Evolutionary conservation across 2,113 vertebrate genomes (phyloP).

Genomic region (Neomonachus schauinslandi): DNA sequence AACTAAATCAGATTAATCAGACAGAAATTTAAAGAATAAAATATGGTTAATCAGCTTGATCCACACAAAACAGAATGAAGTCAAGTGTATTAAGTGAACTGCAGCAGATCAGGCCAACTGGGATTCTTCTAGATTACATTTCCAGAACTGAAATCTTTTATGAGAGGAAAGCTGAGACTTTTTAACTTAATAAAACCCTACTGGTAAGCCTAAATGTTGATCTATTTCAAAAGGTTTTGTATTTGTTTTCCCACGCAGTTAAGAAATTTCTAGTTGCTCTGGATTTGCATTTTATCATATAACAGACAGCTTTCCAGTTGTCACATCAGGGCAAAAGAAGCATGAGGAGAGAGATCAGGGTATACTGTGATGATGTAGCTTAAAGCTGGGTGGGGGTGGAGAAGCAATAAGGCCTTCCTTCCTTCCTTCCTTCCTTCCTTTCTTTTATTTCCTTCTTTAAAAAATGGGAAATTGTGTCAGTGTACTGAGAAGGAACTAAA

Average conservation of each 20-base stretch:
- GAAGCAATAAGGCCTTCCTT: not conserved
- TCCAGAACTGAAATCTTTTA: not conserved
- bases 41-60: not conserved
- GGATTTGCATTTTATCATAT: not conserved
- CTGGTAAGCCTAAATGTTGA: not conserved
- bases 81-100: not conserved
- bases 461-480: not conserved
- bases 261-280: not conserved
- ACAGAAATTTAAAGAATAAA: conserved; percentile 34
- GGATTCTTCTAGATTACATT: not conserved
- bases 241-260: not conserved
- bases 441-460: not conserved
- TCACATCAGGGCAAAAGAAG: not conserved
- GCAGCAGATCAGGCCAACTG: not conserved
- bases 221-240: not conserved
- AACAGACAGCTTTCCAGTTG: not conserved
- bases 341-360: fast-evolving
- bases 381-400: not conserved
- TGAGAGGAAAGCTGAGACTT: not conserved
- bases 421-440: fast-evolving
- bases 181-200: not conserved
- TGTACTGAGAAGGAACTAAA: not conserved
- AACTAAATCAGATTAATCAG: conserved; percentile 42
- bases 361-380: not conserved
- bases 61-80: not conserved